A percentile compares a stretch with the other conserved stretches of the same genome.
These are phyloP conservation scores for Eleginops maclovinus DNA, from an alignment of 2,113 vertebrate genomes.

Conservation along the genomic window DNA sequence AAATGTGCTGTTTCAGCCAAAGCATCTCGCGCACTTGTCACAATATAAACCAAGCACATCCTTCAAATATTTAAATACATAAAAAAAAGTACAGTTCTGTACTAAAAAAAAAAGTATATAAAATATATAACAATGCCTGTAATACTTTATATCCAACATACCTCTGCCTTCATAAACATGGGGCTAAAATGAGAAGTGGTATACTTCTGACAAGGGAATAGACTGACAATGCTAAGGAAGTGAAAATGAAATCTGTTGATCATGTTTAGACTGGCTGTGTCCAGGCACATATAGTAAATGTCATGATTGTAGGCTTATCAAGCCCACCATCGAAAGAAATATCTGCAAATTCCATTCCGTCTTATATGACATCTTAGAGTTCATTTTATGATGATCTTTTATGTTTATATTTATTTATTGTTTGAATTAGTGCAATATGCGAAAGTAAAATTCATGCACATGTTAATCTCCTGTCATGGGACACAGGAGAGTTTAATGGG, in stretches of 20 bases:
- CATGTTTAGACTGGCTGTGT: slow-evolving; percentile 12
- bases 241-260: slow-evolving; percentile 56
- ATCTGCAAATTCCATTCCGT: background rate
- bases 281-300: slow-evolving; percentile 24
- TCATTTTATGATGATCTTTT: background rate
- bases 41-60: slow-evolving; percentile 3
- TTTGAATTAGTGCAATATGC: background rate
- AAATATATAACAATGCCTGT: background rate
- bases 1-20: slow-evolving; percentile 16
- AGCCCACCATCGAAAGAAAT: background rate
- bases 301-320: background rate
- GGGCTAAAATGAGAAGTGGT: slow-evolving; percentile 44
- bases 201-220: slow-evolving; percentile 23
- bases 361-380: background rate
- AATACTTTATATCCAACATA: background rate
- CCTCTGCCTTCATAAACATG: slow-evolving; percentile 19
- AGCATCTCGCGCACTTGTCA: background rate
- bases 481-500: slow-evolving; percentile 56
- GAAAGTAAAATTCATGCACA: slow-evolving; percentile 13
- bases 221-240: slow-evolving; percentile 48
- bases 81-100: background rate
- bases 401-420: background rate
- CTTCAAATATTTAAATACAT: background rate
- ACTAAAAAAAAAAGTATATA: background rate
- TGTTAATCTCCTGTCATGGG: slow-evolving; percentile 33